Evolutionary conservation across 2,888 invertebrate genomes (phyloP).

Genomic region (Drosophila setosimentum): DNA sequence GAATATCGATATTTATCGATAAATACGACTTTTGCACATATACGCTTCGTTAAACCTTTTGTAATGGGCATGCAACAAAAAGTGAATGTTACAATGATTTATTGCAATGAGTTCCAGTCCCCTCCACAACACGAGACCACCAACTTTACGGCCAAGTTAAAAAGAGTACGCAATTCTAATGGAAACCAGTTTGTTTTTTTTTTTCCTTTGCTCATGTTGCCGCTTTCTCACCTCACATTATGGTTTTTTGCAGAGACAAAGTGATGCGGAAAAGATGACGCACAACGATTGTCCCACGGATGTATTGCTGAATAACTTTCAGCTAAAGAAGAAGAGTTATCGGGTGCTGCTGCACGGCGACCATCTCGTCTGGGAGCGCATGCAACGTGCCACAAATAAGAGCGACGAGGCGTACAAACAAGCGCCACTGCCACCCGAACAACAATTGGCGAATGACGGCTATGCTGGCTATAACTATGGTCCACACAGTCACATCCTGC

Average conservation of each 20-base stretch:
- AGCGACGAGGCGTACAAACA: constrained; percentile 27
- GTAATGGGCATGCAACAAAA: constrained; percentile 10
- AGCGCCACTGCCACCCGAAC: constrained; percentile 38
- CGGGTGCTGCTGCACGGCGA: constrained; percentile 88
- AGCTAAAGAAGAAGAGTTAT: constrained; percentile 87
- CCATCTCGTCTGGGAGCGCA: constrained; percentile 88
- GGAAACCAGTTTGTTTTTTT: constrained; percentile 67
- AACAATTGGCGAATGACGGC: constrained; percentile 2
- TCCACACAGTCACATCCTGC: constrained; percentile 61
- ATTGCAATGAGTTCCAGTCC: constrained; percentile 12
- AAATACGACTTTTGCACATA: background rate
- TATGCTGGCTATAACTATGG: constrained; percentile 52
- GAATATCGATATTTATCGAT: background rate
- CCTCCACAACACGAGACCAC: background rate
- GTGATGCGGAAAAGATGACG: constrained; percentile 63
- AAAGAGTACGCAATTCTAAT: constrained; percentile 56
- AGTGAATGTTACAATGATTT: constrained; percentile 58
- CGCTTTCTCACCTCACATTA: constrained; percentile 4
- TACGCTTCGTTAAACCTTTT: background rate
- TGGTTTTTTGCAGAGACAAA: constrained; percentile 41
- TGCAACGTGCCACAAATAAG: constrained; percentile 50
- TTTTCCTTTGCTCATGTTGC: background rate
- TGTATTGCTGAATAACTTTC: constrained; percentile 87
- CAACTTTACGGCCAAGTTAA: background rate
- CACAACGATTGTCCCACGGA: constrained; percentile 62